These are phyloP conservation scores for Drosophila anceps DNA, from an alignment of 2,888 invertebrate genomes.

Conservation along the genomic window DNA sequence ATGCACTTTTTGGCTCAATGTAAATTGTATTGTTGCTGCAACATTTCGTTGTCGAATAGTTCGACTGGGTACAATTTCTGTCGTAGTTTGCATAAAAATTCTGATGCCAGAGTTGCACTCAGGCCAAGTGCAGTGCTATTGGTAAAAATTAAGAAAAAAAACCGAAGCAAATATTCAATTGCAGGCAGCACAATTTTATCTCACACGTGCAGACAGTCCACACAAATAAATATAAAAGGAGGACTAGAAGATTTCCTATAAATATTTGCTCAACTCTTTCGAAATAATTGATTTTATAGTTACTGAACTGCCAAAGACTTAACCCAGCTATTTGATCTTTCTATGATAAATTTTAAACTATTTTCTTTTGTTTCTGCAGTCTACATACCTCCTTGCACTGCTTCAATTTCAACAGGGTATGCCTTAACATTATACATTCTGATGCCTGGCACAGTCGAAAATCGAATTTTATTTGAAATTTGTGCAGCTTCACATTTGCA, in stretches of 20 bases:
- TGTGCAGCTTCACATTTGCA: constrained; percentile 18
- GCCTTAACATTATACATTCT: not conserved
- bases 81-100: constrained; percentile 69
- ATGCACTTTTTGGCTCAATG: constrained; percentile 24
- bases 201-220: constrained; percentile 47
- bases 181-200: constrained; percentile 51
- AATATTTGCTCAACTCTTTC: not conserved
- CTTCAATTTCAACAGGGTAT: not conserved
- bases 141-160: constrained; percentile 60
- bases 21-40: constrained; percentile 55
- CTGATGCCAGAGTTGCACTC: constrained; percentile 28
- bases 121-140: constrained; percentile 29
- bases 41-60: constrained; percentile 62
- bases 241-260: not conserved
- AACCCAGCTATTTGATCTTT: not conserved
- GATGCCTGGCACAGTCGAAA: not conserved
- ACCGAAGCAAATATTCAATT: constrained; percentile 31
- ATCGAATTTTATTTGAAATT: constrained; percentile 5
- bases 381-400: not conserved
- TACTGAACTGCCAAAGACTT: not conserved
- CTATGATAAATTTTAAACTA: not conserved
- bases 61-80: constrained; percentile 63
- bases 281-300: not conserved
- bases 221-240: not conserved
- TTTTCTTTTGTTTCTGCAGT: too few relatives aligned